Evolutionary conservation across 2,797 vertebrate genomes (phyloP).

Genomic region (Eremophila alpestris): DNA sequence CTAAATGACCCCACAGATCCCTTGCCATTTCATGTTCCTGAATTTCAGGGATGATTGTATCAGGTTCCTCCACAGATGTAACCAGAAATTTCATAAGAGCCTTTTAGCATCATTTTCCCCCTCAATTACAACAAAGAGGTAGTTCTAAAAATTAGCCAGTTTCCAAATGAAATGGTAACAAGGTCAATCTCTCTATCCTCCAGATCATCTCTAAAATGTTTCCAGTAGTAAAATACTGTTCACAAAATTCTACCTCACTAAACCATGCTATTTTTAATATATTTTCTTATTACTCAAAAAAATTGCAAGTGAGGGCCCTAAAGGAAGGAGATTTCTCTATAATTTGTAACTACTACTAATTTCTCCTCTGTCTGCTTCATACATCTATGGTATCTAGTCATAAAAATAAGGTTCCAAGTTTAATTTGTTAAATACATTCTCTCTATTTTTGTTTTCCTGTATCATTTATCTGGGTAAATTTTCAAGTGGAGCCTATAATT

Average conservation of each 20-base stretch:
- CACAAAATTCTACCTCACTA: neutral
- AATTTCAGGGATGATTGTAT: neutral
- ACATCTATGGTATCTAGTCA: neutral
- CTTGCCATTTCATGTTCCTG: neutral
- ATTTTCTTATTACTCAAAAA: neutral
- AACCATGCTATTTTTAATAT: neutral
- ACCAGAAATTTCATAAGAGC: neutral
- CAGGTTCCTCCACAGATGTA: neutral
- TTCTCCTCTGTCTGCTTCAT: neutral
- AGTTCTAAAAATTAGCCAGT: neutral
- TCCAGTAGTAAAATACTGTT: neutral
- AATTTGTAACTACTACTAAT: neutral
- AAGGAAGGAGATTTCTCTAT: neutral
- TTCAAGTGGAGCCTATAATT: neutral
- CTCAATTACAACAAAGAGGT: neutral
- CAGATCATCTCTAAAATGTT: neutral
- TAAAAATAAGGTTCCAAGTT: neutral
- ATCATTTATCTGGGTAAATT: neutral
- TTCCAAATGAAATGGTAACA: neutral
- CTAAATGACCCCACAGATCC: neutral
- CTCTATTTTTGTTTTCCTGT: neutral
- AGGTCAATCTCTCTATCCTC: neutral
- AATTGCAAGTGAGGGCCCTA: neutral
- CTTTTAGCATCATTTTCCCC: neutral
- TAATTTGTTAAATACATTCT: neutral